Evolutionary conservation across 2,888 invertebrate genomes (phyloP).

Genomic region (Leptopilina syphax): DNA sequence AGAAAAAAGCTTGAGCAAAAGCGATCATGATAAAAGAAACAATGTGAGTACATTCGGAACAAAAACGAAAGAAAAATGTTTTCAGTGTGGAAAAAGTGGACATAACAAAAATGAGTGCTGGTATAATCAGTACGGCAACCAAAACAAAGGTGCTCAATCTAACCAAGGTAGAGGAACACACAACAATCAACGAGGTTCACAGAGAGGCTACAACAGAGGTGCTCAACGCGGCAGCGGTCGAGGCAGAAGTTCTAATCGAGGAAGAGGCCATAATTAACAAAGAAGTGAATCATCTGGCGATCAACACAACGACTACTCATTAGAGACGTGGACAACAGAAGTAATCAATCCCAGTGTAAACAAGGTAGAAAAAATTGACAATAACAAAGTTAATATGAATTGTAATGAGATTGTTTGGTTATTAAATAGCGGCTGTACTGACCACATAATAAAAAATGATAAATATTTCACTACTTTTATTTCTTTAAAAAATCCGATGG

Average conservation of each 20-base stretch:
- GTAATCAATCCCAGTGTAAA: not conserved
- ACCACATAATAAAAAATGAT: constrained; percentile 51
- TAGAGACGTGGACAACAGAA: constrained; percentile 1
- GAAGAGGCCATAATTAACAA: constrained; percentile 20
- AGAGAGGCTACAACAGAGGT: constrained; percentile 6
- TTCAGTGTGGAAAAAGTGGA: constrained; percentile 8
- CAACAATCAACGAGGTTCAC: not conserved
- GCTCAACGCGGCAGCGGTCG: constrained; percentile 7
- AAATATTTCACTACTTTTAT: constrained; percentile 32
- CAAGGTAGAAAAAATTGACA: not conserved
- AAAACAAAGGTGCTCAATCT: constrained; percentile 5
- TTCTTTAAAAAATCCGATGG: constrained; percentile 49
- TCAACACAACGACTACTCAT: not conserved
- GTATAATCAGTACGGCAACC: not conserved
- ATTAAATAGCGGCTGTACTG: constrained; percentile 52
- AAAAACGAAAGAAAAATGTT: constrained; percentile 27
- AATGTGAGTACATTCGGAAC: constrained; percentile 33
- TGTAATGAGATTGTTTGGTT: constrained; percentile 47
- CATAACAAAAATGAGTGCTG: constrained; percentile 15
- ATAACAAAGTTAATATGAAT: not conserved
- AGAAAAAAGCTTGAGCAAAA: constrained; percentile 43
- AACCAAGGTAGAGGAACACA: not conserved
- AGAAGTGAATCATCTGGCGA: not conserved
- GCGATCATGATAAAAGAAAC: constrained; percentile 29
- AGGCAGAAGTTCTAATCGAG: not conserved